Evolutionary conservation across 1,140 invertebrate genomes (phyloP), one percentile per base, ranked within the genome.

Genomic region (Dufourea novaeangliae): DNA sequence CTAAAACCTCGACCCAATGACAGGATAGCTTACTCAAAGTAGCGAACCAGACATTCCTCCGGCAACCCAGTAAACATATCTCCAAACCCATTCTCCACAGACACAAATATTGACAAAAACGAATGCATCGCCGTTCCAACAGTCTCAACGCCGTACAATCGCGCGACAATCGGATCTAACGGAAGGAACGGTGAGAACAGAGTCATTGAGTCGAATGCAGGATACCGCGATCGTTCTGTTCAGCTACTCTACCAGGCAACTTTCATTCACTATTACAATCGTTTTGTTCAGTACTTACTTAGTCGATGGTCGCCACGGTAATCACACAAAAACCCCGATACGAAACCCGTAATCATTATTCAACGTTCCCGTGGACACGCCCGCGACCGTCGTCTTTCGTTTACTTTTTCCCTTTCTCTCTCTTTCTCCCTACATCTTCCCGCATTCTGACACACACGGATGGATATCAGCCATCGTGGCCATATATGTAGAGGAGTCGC

Each of bases 201-300:
- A 83, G 56, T 84, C 56, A 7, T 57, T 27, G 14, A 72, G 44
- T 81, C 59, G 63, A 80, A 74, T 80, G 77, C 79, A 85, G 71
- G 78, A 81, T 64, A 79, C 56, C 52, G 72, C 56, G 46, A 50
- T 85, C 80, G 63, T 81, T 85, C 67, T 80, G 76, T 80, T 86
- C 81, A 84, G 82, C 85, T 87, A 86, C 85, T 87, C 85, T 87
- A 87, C 85, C 85, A 87, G 85, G 85, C 85, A 87, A 87, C 84
- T 87, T 87, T 87, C 85, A 87, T 87, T 87, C 85, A 87, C 85
- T 87, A 87, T 87, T 87, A 87, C 79, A 86, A 86, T 86, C 84
- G 77, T 86, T 86, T 86, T 74, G 54, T 83, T 86, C 81, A 72
- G 78, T 86, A 86, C 84, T 86, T 86, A 86, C 84, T 86, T 76